Evolutionary conservation across 2,113 vertebrate species (phyloP).

Genomic region (Pristiophorus japonicus): DNA sequence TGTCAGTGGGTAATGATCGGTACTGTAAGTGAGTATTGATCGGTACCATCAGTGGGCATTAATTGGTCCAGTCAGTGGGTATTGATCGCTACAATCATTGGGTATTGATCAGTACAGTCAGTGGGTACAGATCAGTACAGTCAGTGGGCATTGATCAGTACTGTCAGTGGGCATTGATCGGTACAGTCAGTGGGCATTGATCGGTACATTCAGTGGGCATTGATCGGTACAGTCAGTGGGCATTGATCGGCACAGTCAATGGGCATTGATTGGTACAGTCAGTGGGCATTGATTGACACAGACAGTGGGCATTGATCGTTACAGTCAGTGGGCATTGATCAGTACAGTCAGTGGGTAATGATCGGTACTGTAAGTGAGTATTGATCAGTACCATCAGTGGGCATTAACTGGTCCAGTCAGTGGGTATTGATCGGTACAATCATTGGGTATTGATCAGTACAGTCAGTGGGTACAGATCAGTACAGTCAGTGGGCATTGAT

Average conservation of each 20-base stretch:
- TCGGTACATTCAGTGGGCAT: not conserved
- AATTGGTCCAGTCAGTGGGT: not conserved
- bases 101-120: not conserved
- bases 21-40: not conserved
- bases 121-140: not conserved
- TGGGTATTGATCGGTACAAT: not conserved
- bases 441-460: not conserved
- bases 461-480: not conserved
- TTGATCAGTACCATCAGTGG: too few species aligned
- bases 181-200: not conserved
- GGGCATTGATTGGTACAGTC: not conserved
- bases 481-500: not conserved
- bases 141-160: not conserved
- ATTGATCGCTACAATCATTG: too few species aligned
- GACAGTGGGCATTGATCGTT: too few species aligned
- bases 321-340: not conserved
- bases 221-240: too few species aligned
- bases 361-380: not conserved
- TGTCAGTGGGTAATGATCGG: too few species aligned
- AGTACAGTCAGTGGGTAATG: not conserved
- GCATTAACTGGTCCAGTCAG: not conserved
- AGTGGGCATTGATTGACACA: too few species aligned
- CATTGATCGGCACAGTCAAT: not conserved
- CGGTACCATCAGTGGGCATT: not conserved
- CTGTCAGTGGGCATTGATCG: not conserved